These are phyloP conservation scores for Psittacula echo DNA, from an alignment of 2,797 vertebrate species.

Conservation along the genomic window DNA sequence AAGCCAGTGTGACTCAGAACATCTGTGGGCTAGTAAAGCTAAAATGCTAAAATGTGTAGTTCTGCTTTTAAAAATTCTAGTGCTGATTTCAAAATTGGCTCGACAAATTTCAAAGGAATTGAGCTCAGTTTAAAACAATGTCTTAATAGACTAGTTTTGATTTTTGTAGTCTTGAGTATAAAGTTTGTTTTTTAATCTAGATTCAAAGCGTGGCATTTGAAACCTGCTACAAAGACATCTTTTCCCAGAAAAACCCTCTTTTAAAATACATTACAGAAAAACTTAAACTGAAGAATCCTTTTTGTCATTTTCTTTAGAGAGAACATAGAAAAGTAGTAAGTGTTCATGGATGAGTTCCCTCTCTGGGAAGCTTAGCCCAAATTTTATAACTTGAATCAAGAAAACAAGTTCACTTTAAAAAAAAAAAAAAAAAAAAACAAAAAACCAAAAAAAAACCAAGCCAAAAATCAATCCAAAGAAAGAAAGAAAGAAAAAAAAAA, in stretches of 20 bases:
- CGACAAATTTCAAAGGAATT: not conserved
- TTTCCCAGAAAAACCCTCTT: rapidly evolving
- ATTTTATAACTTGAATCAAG: not conserved
- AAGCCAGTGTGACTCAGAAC: not conserved
- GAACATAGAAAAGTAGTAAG: not conserved
- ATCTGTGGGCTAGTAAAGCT: not conserved
- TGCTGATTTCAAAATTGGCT: not conserved
- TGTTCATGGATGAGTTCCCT: not conserved
- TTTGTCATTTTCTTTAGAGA: not conserved
- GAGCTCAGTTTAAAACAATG: not conserved
- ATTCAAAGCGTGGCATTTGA: not conserved
- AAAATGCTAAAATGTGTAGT: not conserved
- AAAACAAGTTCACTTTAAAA: not conserved
- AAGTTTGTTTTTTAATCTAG: not conserved
- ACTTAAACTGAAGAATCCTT: not conserved
- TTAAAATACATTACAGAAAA: not conserved
- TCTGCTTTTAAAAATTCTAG: not conserved
- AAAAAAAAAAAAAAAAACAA: not conserved
- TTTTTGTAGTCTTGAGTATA: not conserved
- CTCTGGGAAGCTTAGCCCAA: not conserved
- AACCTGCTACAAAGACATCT: not conserved
- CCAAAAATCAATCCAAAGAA: not conserved
- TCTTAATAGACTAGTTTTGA: not conserved
- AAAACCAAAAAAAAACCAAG: too few relatives aligned
- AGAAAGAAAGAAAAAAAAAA: not conserved